Conservation (phyloP, 2,797 vertebrate species). For the Chelon auratus region DNA sequence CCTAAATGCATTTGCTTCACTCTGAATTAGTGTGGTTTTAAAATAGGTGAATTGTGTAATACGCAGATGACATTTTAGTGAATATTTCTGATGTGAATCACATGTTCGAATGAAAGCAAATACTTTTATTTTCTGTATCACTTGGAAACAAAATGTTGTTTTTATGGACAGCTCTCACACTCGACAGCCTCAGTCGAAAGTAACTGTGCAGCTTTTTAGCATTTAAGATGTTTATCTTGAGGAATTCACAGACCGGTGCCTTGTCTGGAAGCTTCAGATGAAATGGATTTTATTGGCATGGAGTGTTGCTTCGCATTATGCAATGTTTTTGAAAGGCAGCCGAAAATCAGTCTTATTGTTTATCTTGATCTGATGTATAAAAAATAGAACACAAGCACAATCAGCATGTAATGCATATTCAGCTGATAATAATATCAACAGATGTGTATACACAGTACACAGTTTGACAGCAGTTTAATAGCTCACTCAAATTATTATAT, state of each 20-base stretch:
- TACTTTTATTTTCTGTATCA: background rate
- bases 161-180: background rate
- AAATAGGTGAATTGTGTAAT: background rate
- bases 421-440: background rate
- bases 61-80: background rate
- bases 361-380: background rate
- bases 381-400: background rate
- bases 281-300: background rate
- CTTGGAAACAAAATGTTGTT: background rate
- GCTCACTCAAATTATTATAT: background rate
- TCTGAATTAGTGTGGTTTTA: conserved; percentile 5
- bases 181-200: no score
- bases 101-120: background rate
- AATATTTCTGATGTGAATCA: conserved; percentile 14
- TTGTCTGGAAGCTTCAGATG: no score
- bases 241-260: conserved; percentile 8
- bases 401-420: conserved; percentile 3
- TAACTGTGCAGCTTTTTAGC: background rate
- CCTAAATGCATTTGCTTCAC: conserved; percentile 43
- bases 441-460: no score
- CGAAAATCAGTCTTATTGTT: conserved; percentile 1
- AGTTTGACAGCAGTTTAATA: no score
- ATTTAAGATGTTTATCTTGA: conserved; percentile 15
- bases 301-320: background rate
- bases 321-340: background rate